phyloP scores from a whole-genome alignment of 1,140 invertebrate genomes.

The Micrasema longulum region DNA sequence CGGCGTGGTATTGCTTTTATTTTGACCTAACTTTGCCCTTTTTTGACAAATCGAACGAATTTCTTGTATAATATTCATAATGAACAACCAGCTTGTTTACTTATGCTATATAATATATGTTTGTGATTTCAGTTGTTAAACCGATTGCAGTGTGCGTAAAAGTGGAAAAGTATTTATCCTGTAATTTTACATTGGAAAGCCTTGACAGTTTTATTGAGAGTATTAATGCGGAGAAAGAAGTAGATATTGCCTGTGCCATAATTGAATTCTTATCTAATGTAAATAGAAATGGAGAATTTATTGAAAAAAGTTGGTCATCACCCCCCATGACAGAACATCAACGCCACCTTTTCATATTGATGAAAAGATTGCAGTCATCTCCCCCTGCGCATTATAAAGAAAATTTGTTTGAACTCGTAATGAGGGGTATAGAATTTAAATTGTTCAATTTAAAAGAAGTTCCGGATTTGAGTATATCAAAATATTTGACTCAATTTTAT shows the following conservation, averaged over 20 bases:
- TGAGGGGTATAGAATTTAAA: constrained; percentile 60
- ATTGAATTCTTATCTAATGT: constrained; percentile 40
- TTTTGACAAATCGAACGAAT: too few relatives aligned
- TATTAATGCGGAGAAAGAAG: constrained; percentile 19
- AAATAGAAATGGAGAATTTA: background rate
- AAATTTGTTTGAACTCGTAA: constrained; percentile 52
- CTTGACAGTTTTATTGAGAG: constrained; percentile 33
- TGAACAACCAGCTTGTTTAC: too few relatives aligned
- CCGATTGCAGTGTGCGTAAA: constrained; percentile 27
- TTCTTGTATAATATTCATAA: too few relatives aligned
- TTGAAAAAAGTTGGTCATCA: constrained; percentile 7
- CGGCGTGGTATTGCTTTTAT: too few relatives aligned
- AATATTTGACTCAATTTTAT: constrained; percentile 63
- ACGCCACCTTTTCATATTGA: constrained; percentile 28
- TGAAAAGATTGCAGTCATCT: constrained; percentile 34
- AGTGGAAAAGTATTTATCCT: constrained; percentile 33
- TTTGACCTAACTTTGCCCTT: too few relatives aligned
- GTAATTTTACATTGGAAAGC: constrained; percentile 13
- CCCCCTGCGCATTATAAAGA: constrained; percentile 44
- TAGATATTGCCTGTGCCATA: constrained; percentile 33
- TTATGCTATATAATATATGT: too few relatives aligned
- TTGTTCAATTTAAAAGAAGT: constrained; percentile 61
- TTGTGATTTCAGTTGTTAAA: constrained; percentile 23
- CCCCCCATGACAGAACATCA: constrained; percentile 31
- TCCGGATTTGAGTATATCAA: constrained; percentile 59